A percentile compares a stretch with the other conserved stretches of the same genome.
These are phyloP conservation scores for Galerucella nymphaeae DNA, from an alignment of 2,888 invertebrate species.

Conservation along the genomic window DNA sequence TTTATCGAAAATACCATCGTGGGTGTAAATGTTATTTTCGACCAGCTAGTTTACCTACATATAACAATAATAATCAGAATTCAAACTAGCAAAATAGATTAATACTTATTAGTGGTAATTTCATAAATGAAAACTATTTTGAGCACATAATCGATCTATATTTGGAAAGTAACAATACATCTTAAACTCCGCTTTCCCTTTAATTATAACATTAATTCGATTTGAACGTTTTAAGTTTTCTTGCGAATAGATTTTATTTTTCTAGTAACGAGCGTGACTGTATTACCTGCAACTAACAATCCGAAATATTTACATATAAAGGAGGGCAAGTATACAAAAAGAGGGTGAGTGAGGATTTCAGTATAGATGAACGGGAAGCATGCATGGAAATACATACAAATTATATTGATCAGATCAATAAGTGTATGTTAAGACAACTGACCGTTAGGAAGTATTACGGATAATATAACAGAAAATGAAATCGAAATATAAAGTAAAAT, in stretches of 20 bases:
- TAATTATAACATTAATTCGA: not conserved
- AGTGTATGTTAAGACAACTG: not conserved
- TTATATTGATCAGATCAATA: conserved; percentile 14
- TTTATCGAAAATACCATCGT: too few relatives aligned
- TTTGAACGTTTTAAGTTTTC: not conserved
- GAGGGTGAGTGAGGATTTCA: conserved; percentile 7
- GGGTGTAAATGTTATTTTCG: too few relatives aligned
- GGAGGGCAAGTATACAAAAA: not conserved
- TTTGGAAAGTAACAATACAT: too few relatives aligned
- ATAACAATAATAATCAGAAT: too few relatives aligned
- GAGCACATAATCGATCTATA: too few relatives aligned
- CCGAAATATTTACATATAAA: not conserved
- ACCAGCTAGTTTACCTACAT: too few relatives aligned
- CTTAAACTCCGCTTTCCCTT: too few relatives aligned
- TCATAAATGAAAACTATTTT: too few relatives aligned
- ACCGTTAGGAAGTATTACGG: not conserved
- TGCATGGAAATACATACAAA: conserved; percentile 18
- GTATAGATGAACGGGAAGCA: conserved; percentile 8
- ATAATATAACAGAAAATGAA: too few relatives aligned
- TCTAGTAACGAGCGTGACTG: not conserved
- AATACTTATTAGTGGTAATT: too few relatives aligned
- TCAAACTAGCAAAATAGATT: too few relatives aligned
- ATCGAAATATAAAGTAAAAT: too few relatives aligned
- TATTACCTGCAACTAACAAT: not conserved
- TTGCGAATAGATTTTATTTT: not conserved